Evolutionary conservation across 1,140 invertebrate species (phyloP), one percentile per base, ranked within the genome.

Genomic region (Conus betulinus): DNA sequence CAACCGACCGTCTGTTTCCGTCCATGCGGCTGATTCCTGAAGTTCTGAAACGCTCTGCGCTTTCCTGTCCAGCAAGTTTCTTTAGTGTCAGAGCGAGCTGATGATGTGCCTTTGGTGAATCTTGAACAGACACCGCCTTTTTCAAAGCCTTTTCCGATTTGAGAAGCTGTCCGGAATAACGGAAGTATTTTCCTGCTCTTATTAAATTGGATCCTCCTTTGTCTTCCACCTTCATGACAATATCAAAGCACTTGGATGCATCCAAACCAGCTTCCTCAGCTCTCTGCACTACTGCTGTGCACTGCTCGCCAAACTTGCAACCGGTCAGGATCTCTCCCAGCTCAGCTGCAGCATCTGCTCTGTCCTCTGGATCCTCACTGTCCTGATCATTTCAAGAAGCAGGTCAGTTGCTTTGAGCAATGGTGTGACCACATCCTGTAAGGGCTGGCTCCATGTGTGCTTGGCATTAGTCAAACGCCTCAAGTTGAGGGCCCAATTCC

Each of bases 171-270:
- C 51, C 51, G 11, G 39, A 6, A 8, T 15, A 53, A 13, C 79
- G 39, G 51, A 17, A 55, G 51, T 15, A 55, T 53, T 81, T 81
- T 39, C 79, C 79, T 52, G 79, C 79, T 53, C 51, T 13, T 5
- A 81, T 51, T 51, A 81, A 25, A 4, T 20, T 17, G 79, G 79
- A 53, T 6, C 51, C 51, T 17, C 15, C 0, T 51, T 6, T 8
- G 51, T 39, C 25, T 25, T 27, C 11, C 76, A 7, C 71, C 7
- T 78, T 5, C 76, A 78, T 39, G 76, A 78, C 76, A 27, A 39
- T 78, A 25, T 78, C 76, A 78, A 78, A 78, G 76, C 76, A 78
- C 27, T 78, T 78, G 27, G 25, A 11, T 13, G 76, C 76, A 27
- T 78, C 25, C 76, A 27, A 27, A 7, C 76, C 76, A 27, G 76